Base-by-base conservation (phyloP, 92 coral and sea anemone species). In the Porites evermanni region DNA sequence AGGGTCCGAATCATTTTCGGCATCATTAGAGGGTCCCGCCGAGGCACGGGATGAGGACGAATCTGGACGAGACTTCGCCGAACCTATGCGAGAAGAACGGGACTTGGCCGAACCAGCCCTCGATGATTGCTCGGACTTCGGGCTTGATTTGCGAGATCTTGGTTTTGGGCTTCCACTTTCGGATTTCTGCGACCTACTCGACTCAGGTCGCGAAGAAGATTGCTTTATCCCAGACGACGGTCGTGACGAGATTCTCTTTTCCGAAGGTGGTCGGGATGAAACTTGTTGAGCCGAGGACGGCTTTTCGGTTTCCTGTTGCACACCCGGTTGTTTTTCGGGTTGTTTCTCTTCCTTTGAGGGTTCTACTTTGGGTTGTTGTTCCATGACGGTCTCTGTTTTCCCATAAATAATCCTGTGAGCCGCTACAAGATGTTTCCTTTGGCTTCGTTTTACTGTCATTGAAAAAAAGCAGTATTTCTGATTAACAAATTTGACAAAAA, bases 341-440 rank as follows among this genome's bases (percentile, higher is more conserved):
- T 26, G 88, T 82, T 91, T 77, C 6, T 88, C 91, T 52, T 83
- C 87, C 64, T 81, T 86, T n/a, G 69, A 72, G 7, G 93, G 92
- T 64, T 92, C 93, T 60, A 93, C 79, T 44, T 88, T 85, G 17
- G 98, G 98, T 3, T 94, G 93, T 11, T 80, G 75, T 29, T 81
- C 79, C 93, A 92, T 91, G 38, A 95, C 56, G 13, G 70, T 74
- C 65, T 95, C 96, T 2, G 91, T 18, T 78, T 95, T 88, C 19
- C 90, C 91, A 29, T 97, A 97, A 72, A 97, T 97, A 64, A 96
- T 94, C 70, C 94, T 95, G 93, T 97, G 99, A 13, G 99, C 99
- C 10, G 99, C 99, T 12, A 97, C 86, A 12, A 97, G 91, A 80
- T 95, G 99, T 54, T 93, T 97, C 19, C 99, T 85, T 77, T 97